phyloP scores from a whole-genome alignment of 2,888 invertebrate species.

The Meghimatium bilineatum region DNA sequence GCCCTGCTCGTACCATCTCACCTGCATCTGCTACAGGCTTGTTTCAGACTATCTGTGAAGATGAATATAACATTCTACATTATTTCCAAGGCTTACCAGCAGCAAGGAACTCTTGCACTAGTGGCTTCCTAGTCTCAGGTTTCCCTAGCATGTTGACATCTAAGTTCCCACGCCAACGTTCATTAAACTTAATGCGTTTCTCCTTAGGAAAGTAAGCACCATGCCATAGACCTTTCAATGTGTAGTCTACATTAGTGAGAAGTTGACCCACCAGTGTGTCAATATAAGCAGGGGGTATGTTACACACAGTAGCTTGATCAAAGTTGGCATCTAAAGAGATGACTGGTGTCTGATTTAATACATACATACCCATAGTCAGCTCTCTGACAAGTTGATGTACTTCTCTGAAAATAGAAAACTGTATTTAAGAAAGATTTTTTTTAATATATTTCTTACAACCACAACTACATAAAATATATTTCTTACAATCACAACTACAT shows the following conservation, averaged over 20 bases:
- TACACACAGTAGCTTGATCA: conserved; percentile 74
- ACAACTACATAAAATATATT: too few species aligned
- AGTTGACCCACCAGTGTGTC: conserved; percentile 76
- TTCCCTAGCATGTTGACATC: conserved; percentile 74
- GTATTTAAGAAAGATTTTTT: neutral
- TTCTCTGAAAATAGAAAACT: conserved; percentile 64
- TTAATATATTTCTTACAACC: neutral
- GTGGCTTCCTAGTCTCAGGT: conserved; percentile 74
- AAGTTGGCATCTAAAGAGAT: conserved; percentile 75
- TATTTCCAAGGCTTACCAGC: conserved; percentile 68
- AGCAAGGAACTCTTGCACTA: conserved; percentile 73
- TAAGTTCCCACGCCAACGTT: conserved; percentile 75
- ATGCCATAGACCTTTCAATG: conserved; percentile 77
- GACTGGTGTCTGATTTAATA: conserved; percentile 75
- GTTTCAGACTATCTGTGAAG: too few species aligned
- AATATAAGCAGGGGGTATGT: conserved; percentile 75
- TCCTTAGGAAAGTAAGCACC: conserved; percentile 76
- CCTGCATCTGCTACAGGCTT: too few species aligned
- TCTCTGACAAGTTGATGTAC: conserved; percentile 76
- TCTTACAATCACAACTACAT: too few species aligned
- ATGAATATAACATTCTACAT: too few species aligned
- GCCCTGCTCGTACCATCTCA: too few species aligned
- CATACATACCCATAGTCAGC: conserved; percentile 75
- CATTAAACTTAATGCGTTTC: conserved; percentile 75
- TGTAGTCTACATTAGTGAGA: conserved; percentile 75